Percentiles rank a stretch among this genome's conserved stretches.
phyloP scores from a whole-genome alignment of 2,888 invertebrate genomes.

The Ectemnius cavifrons region DNA sequence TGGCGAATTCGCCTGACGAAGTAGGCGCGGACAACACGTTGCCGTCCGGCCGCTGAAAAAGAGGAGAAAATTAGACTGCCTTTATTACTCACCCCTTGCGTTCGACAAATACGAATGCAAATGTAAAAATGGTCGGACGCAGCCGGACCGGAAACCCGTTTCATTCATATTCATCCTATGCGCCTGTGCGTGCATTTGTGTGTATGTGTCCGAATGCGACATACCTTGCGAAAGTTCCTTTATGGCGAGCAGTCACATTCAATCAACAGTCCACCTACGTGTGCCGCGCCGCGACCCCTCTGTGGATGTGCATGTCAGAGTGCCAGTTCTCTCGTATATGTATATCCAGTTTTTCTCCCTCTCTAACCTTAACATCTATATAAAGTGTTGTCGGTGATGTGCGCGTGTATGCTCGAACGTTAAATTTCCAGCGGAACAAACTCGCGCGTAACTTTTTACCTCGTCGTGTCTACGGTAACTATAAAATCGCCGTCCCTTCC shows the following conservation, averaged over 20 bases:
- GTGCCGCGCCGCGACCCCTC: constrained; percentile 10
- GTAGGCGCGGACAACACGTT: constrained; percentile 23
- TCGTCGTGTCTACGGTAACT: constrained; percentile 11
- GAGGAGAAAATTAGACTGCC: constrained; percentile 58
- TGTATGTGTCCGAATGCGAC: constrained; percentile 31
- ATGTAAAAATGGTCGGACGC: constrained; percentile 61
- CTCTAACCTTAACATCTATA: too few relatives aligned
- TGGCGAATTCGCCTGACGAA: too few relatives aligned
- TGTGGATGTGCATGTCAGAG: constrained; percentile 12
- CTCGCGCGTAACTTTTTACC: constrained; percentile 40
- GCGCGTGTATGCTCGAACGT: not conserved
- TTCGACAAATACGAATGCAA: constrained; percentile 62
- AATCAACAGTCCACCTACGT: constrained; percentile 53
- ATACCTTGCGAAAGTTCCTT: constrained; percentile 62
- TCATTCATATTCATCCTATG: constrained; percentile 67
- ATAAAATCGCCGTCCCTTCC: constrained; percentile 37
- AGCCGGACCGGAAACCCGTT: constrained; percentile 65
- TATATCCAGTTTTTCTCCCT: too few relatives aligned
- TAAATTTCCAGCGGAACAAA: constrained; percentile 42
- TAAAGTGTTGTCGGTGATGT: too few relatives aligned
- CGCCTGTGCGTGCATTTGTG: constrained; percentile 45
- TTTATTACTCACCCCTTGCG: constrained; percentile 57
- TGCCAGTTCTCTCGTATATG: too few relatives aligned
- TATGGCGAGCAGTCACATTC: constrained; percentile 63
- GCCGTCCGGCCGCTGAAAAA: constrained; percentile 55